Evolutionary conservation across 2,888 invertebrate genomes (phyloP), one percentile per base, ranked within the genome.

Genomic region (Seira musarum): DNA sequence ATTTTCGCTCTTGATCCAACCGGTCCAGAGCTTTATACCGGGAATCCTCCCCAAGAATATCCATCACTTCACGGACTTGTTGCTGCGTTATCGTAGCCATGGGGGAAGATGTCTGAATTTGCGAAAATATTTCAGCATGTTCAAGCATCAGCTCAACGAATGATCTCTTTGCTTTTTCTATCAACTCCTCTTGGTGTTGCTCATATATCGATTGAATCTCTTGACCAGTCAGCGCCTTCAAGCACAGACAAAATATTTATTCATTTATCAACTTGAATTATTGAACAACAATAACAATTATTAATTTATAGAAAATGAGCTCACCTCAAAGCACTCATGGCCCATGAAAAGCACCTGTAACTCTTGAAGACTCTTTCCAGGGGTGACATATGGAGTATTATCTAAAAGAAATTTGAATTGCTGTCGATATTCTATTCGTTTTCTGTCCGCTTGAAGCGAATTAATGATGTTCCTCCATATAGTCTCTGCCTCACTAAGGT

Each of bases 181-280:
- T 95, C 85, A 97, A 93, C 88, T 95, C 95, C 87, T 94, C 91
- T 90, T 98, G 98, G 90, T 98, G 97, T 86, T 94, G 93, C 87
- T 97, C 97, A 89, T 98, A 98, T 86, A 98, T 97, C 87, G 95
- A 92, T 88, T 95, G 94, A 87, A 96, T 95, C 88, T 98, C 97
- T 76, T 94, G 93, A 87, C 96, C 96, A 0, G 95, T 93, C 70
- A 98, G 91, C 13, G 95, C 95, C 35, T 82, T 80, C 67, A 85
- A 85, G 63, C 85, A 85, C 40, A n/a, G n/a, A n/a, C n/a, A n/a
- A n/a, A n/a, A n/a, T n/a, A n/a, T 97, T 89, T n/a, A n/a, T n/a
- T n/a, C n/a, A n/a, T n/a, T n/a, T n/a, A n/a, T n/a, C n/a, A n/a
- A n/a, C n/a, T n/a, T n/a, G n/a, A n/a, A n/a, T n/a, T n/a, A n/a